Base-by-base conservation (phyloP, 2,797 vertebrate genomes). In the Alexandromys oeconomus region DNA sequence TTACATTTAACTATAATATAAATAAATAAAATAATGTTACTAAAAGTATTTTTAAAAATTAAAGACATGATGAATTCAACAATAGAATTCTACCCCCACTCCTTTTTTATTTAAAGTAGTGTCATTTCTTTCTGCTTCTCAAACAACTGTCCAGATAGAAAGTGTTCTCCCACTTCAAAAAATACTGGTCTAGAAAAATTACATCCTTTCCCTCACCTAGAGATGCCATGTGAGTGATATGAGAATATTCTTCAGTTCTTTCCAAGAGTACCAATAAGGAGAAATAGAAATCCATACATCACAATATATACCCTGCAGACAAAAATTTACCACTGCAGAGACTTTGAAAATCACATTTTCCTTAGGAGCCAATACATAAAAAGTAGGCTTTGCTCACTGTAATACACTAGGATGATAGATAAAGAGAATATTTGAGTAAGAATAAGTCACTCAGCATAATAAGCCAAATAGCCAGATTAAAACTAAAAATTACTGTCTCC, bases 21-120 rank as follows among this genome's bases (percentile, higher is more conserved):
- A 40, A 40, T 40, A 40, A 40, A 40, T 40, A 84, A 48, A 34
- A 65, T 65, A 46, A 67, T 67, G 34, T 7, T 87, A 15, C 57
- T 61, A 51, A 90, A 77, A 88, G n/a, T 79, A 88, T 93, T 84
- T 93, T 46, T 84, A 90, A 65, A 87, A 89, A 15, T 73, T 80
- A 27, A 74, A 31, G 57, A 46, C 29, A 48, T 74, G 40, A 76
- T 69, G 43, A 6, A 43, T 8, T 76, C 25, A 87, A 51, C 7
- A 77, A 63, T 89, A 81, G 4, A 67, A 43, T 51, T 78, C 6
- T 65, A 46, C 6, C 5, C 0, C 6, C 11, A 34, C 17, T 78
- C 1, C 13, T 5, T 31, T 67, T 40, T 9, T 76, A 2, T 7
- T 37, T 40, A 80, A 21, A 43, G 1, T 84, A 61, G 8, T 71